These are phyloP conservation scores for Gopherus evgoodei DNA, from an alignment of 2,113 vertebrate species.

Conservation along the genomic window DNA sequence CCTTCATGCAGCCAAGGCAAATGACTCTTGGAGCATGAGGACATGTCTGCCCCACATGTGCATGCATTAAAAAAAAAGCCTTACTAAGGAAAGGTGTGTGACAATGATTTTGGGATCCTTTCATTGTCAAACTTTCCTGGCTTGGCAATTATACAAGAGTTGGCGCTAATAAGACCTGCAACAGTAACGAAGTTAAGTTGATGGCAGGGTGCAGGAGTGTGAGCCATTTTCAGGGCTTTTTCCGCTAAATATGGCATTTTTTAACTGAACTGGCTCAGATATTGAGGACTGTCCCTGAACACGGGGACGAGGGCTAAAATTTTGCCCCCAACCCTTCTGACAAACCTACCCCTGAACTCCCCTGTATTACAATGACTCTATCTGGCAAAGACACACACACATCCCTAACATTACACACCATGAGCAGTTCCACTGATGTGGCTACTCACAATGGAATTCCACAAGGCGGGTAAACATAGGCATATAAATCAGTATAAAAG, in stretches of 20 bases:
- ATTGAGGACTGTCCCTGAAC: not conserved
- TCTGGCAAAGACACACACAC: not conserved
- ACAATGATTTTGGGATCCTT: constrained; percentile 17
- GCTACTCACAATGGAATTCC: not conserved
- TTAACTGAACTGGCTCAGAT: accelerated
- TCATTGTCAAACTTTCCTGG: constrained; percentile 22
- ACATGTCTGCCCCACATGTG: not conserved
- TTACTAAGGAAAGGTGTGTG: not conserved
- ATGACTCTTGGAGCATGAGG: not conserved
- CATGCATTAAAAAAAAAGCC: not conserved
- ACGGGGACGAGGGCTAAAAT: not conserved
- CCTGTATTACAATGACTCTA: not conserved
- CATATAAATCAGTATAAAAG: not conserved
- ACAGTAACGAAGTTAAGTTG: accelerated
- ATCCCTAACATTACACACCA: not conserved
- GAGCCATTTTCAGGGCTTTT: not conserved
- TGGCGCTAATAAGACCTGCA: not conserved
- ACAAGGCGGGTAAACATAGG: not conserved
- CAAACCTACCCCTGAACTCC: not conserved
- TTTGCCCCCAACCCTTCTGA: not conserved
- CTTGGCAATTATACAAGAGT: not conserved
- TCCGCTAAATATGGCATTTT: not conserved
- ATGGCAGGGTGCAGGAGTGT: not conserved
- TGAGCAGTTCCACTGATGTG: not conserved
- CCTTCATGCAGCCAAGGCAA: not conserved